Percentiles rank a stretch among this genome's conserved stretches.
Conservation (phyloP, 2,888 invertebrate genomes). For the Cheilosia impressa region DNA sequence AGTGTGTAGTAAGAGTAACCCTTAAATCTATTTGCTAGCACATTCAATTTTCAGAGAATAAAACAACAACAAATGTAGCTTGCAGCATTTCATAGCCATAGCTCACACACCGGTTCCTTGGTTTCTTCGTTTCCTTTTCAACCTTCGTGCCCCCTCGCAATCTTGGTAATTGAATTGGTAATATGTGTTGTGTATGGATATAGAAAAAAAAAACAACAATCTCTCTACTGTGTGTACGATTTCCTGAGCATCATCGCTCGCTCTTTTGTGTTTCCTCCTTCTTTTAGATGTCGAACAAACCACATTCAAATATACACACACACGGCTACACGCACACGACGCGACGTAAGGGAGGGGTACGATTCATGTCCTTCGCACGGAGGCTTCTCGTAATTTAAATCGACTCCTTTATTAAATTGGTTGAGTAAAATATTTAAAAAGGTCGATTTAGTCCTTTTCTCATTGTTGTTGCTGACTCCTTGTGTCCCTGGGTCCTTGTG, state of each 20-base stretch:
- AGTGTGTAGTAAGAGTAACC: conserved; percentile 8
- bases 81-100: neutral
- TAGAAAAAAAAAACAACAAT: conserved; percentile 1
- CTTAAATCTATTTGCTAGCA: conserved; percentile 33
- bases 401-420: conserved; percentile 68
- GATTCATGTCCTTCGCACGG: conserved; percentile 56
- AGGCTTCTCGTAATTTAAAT: conserved; percentile 52
- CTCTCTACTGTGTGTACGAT: conserved; percentile 25
- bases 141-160: conserved; percentile 37
- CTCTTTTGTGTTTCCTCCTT: conserved; percentile 22
- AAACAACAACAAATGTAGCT: neutral
- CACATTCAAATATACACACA: conserved; percentile 29
- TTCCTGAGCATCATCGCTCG: conserved; percentile 43
- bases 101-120: conserved; percentile 28
- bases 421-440: conserved; percentile 69
- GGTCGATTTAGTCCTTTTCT: conserved; percentile 62
- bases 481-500: neutral
- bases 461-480: conserved; percentile 25
- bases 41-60: conserved; percentile 8
- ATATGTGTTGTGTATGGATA: conserved; percentile 30
- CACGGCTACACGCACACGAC: neutral
- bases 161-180: conserved; percentile 62
- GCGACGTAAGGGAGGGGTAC: neutral
- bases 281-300: conserved; percentile 13
- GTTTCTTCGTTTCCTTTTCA: conserved; percentile 23